Percentiles rank a stretch among this genome's conserved stretches.
These are phyloP conservation scores for Catocala fraxini DNA, from an alignment of 2,888 invertebrate genomes.

Conservation along the genomic window DNA sequence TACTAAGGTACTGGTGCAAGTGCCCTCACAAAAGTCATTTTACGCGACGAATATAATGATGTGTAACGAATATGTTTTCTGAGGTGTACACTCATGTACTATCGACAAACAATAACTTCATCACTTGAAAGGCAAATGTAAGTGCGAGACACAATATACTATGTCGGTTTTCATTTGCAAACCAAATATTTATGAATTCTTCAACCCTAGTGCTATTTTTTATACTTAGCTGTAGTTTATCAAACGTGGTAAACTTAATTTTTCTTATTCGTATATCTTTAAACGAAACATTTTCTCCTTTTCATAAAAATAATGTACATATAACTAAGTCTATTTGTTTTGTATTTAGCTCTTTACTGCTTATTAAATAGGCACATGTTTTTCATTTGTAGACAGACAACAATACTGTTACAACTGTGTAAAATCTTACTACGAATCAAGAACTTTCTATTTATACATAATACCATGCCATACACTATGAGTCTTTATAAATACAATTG, in stretches of 20 bases:
- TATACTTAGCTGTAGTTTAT: no score
- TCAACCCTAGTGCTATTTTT: no score
- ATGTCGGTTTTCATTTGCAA: no score
- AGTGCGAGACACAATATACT: no score
- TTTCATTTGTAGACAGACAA: slow-evolving; percentile 20
- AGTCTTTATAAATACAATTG: slow-evolving; percentile 10
- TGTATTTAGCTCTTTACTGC: slow-evolving; percentile 17
- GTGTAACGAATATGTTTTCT: slow-evolving; percentile 12
- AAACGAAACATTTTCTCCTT: slow-evolving; percentile 16
- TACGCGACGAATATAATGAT: slow-evolving; percentile 10
- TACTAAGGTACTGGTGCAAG: slow-evolving; percentile 40
- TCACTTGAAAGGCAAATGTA: not conserved
- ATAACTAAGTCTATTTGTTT: slow-evolving; percentile 29
- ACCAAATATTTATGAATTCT: no score
- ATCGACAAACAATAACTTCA: not conserved
- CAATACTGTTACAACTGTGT: slow-evolving; percentile 21
- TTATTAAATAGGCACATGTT: slow-evolving; percentile 39
- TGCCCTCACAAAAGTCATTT: slow-evolving; percentile 24
- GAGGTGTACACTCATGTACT: slow-evolving; percentile 4
- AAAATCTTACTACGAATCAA: slow-evolving; percentile 18
- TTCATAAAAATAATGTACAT: slow-evolving; percentile 39
- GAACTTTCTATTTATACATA: slow-evolving; percentile 18
- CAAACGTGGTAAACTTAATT: not conserved
- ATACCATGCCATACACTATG: slow-evolving; percentile 19
- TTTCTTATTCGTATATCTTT: slow-evolving; percentile 2